Base-by-base conservation (phyloP, 2,888 invertebrate species). In the Fragum whitleyi region DNA sequence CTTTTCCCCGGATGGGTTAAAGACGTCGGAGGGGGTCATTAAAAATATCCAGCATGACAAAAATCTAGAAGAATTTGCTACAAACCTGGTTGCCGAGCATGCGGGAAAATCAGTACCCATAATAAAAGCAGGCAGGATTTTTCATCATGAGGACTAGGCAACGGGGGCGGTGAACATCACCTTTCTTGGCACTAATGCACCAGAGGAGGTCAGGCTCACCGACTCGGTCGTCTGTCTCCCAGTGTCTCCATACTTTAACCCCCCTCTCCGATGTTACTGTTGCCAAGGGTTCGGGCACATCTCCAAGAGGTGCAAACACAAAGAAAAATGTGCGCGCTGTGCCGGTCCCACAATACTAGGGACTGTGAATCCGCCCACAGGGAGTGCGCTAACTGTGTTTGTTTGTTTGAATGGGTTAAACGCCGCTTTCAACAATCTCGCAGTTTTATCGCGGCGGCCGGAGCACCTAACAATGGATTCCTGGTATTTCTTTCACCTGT, bases 161-260 rank as follows among this genome's bases (percentile, higher is more conserved):
- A 53, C 53, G 16, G 53, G 21, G 53, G 53, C 53, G n/a, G 53
- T 53, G n/a, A 23, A 9, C 16, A 14, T 53, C 21, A 53, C 53
- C n/a, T 53, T 53, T 23, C 23, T 53, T 14, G 53, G n/a, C 16
- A 53, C 14, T n/a, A 23, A 7, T n/a, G n/a, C n/a, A 7, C 53
- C 53, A 53, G 53, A 53, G 53, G n/a, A 23, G n/a, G 53, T 53
- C 53, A 53, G 53, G 53, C 19, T 53, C n/a, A n/a, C 53, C n/a
- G 53, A 53, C n/a, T 53, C 53, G 7, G 53, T 21, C 7, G 21
- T 53, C 7, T 53, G n/a, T n/a, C n/a, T 53, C 23, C 53, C 53
- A 19, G 53, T 53, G n/a, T 14, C 23, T 19, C 53, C 16, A 1
- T 53, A 53, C 23, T 21, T 53, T 53, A 53, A n/a, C 7, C 53